These are phyloP conservation scores for Riparia riparia DNA, from an alignment of 2,113 vertebrate genomes.

Conservation along the genomic window DNA sequence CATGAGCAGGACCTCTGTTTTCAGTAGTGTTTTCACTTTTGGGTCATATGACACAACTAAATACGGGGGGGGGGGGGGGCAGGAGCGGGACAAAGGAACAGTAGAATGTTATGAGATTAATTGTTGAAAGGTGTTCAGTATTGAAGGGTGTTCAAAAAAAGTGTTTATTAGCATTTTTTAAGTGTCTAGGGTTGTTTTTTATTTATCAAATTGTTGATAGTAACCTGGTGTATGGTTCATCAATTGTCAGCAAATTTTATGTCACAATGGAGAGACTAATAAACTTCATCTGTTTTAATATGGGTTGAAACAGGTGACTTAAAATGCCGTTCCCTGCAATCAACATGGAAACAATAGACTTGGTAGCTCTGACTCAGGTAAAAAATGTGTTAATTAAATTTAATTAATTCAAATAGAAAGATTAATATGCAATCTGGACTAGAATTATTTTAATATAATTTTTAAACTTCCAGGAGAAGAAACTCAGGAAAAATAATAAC, in stretches of 20 bases:
- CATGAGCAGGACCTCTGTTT: neutral
- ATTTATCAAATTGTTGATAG: neutral
- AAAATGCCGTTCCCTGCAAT: neutral
- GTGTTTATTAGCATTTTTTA: neutral
- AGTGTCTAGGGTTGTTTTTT: neutral
- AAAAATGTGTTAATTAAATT: neutral
- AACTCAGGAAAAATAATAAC: neutral
- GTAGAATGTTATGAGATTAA: neutral
- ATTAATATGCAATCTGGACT: neutral
- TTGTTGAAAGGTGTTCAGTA: neutral
- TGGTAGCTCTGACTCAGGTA: neutral
- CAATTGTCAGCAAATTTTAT: neutral
- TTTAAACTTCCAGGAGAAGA: neutral
- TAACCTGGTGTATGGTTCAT: neutral
- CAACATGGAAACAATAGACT: neutral
- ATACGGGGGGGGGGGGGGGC: fast-evolving
- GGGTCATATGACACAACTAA: neutral
- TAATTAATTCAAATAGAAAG: neutral
- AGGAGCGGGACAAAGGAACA: neutral
- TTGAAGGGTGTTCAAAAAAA: neutral
- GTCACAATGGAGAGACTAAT: neutral
- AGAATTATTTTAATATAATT: neutral
- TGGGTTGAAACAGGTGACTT: neutral
- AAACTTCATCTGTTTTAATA: neutral
- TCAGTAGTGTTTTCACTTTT: neutral